Conservation (phyloP, 2,113 vertebrate genomes). For the Phodopus roborovskii region DNA sequence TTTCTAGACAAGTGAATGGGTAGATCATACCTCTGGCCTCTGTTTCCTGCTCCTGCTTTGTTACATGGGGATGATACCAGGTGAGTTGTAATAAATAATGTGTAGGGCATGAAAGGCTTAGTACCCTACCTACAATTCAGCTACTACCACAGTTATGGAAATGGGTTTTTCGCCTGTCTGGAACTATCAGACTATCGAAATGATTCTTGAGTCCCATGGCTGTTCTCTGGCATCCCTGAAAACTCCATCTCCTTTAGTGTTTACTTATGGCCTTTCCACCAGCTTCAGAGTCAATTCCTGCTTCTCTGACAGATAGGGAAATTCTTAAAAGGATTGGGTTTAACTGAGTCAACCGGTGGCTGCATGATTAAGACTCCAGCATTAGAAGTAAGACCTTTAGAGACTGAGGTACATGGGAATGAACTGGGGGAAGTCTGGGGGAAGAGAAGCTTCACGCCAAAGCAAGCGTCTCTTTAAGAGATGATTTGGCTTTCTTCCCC, state of each 20-base stretch:
- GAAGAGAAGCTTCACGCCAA: neutral
- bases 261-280: neutral
- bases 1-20: neutral
- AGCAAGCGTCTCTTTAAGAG: neutral
- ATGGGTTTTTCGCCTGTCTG: neutral
- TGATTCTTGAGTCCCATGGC: neutral
- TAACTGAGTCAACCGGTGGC: conserved; percentile 3
- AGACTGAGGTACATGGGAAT: neutral
- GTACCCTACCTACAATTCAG: neutral
- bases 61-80: neutral
- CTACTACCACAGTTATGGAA: neutral
- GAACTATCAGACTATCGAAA: neutral
- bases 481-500: neutral
- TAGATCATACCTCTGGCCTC: neutral
- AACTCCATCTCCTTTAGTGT: neutral
- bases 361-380: neutral
- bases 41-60: neutral
- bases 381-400: neutral
- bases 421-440: neutral
- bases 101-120: neutral
- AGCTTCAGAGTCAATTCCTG: neutral
- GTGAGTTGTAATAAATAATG: neutral
- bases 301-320: neutral
- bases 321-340: conserved; percentile 40
- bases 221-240: neutral